Percentiles rank a stretch among this genome's conserved stretches.
Conservation (phyloP, 2,888 invertebrate genomes). For the Noctua janthe region DNA sequence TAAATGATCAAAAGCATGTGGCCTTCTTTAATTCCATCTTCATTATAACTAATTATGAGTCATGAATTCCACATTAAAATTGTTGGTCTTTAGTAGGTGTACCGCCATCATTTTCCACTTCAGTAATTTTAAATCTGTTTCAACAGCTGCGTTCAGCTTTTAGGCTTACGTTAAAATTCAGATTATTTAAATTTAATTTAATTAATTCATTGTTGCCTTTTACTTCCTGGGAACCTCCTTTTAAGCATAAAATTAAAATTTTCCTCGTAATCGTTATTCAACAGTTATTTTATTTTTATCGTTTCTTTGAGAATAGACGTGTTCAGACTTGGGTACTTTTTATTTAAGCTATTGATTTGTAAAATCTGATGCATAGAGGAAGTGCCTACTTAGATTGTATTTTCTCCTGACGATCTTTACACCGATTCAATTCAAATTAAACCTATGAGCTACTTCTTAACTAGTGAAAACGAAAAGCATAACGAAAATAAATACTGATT, state of each 20-base stretch:
- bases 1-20: neutral
- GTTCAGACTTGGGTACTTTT: neutral
- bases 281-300: conserved; percentile 31
- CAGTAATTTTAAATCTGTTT: conserved; percentile 53
- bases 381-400: neutral
- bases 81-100: neutral
- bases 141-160: conserved; percentile 64
- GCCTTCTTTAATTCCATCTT: neutral
- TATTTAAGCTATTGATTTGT: neutral
- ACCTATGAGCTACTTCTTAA: too few species aligned
- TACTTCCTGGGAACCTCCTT: conserved; percentile 34
- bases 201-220: conserved; percentile 65
- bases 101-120: conserved; percentile 23
- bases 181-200: conserved; percentile 66
- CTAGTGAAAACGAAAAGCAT: too few species aligned
- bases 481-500: too few species aligned
- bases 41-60: neutral
- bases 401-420: neutral
- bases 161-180: conserved; percentile 60
- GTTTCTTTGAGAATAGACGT: conserved; percentile 26
- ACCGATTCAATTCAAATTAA: too few species aligned
- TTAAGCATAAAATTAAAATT: conserved; percentile 47
- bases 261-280: conserved; percentile 46
- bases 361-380: neutral
- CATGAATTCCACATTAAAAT: conserved; percentile 1